Conservation (phyloP, 2,797 vertebrate species). For the Enteromius paludinosus region DNA sequence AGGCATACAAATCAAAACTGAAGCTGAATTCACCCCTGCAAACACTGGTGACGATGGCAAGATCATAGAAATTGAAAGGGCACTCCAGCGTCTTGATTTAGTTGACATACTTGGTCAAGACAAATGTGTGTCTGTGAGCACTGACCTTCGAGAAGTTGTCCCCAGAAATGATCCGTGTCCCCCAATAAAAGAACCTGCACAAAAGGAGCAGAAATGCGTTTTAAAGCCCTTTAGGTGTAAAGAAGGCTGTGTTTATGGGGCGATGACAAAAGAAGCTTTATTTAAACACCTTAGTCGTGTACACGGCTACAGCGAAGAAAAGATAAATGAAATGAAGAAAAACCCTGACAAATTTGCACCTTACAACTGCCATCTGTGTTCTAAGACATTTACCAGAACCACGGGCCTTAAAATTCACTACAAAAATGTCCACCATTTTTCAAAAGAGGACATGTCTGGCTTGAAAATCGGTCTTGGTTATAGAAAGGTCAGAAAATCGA, state of each 20-base stretch:
- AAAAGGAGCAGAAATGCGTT: constrained; percentile 82
- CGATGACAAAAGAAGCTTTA: constrained; percentile 98
- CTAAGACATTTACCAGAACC: constrained; percentile 97
- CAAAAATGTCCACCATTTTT: constrained; percentile 93
- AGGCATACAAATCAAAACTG: constrained; percentile 11
- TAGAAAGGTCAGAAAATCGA: constrained; percentile 41
- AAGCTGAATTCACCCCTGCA: constrained; percentile 61
- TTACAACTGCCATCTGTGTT: constrained; percentile 93
- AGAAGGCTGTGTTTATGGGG: constrained; percentile 90
- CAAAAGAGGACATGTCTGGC: constrained; percentile 90
- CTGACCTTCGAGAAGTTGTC: constrained; percentile 32
- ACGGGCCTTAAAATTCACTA: constrained; percentile 98
- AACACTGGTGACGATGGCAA: constrained; percentile 83
- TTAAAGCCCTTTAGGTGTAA: constrained; percentile 95
- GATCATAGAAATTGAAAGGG: constrained; percentile 89
- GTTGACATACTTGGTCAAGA: constrained; percentile 72
- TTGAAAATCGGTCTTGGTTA: constrained; percentile 82
- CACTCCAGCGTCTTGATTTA: constrained; percentile 89
- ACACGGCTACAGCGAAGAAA: constrained; percentile 90
- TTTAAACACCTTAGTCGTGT: constrained; percentile 95
- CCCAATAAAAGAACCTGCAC: constrained; percentile 69
- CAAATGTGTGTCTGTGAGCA: constrained; percentile 28
- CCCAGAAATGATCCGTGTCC: constrained; percentile 66
- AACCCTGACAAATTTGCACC: constrained; percentile 93
- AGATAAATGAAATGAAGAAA: constrained; percentile 95